phyloP scores from a whole-genome alignment of 2,113 vertebrate species.

The Pedetes capensis region DNA sequence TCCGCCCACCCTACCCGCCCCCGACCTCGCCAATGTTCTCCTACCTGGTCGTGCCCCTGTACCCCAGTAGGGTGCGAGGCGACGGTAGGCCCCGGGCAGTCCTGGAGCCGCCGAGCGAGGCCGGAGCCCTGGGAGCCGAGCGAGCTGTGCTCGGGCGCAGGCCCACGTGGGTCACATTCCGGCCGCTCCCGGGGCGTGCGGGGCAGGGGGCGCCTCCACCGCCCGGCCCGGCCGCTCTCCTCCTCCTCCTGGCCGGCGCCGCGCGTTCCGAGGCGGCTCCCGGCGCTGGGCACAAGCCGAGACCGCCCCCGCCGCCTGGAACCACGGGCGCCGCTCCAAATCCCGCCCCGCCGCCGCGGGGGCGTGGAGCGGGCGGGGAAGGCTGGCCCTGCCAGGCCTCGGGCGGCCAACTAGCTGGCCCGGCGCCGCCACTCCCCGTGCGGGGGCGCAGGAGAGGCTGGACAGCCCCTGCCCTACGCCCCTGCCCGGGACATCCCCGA shows the following conservation, averaged over 20 bases:
- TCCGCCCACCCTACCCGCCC: fast-evolving
- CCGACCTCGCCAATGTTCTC: background rate
- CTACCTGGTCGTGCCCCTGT: slow-evolving; percentile 35
- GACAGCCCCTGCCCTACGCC: background rate
- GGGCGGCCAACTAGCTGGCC: background rate
- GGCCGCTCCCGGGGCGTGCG: background rate
- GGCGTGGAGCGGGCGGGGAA: slow-evolving; percentile 51
- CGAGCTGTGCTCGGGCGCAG: background rate
- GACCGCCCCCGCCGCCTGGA: background rate
- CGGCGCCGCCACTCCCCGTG: background rate
- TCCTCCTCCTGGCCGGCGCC: background rate
- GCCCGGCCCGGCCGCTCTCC: background rate
- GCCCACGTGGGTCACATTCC: slow-evolving; percentile 4
- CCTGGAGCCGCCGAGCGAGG: background rate
- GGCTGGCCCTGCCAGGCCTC: fast-evolving
- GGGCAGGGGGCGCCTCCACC: background rate
- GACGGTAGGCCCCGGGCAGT: background rate
- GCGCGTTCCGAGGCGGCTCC: background rate
- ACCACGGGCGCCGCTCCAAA: background rate
- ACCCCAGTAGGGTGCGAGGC: fast-evolving
- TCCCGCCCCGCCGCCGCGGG: background rate
- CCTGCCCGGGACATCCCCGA: no score
- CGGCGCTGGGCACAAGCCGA: background rate
- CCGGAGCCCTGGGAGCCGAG: background rate
- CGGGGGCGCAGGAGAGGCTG: background rate